Conservation (phyloP, 2,113 vertebrate species). For the Gasterosteus aculeatus region DNA sequence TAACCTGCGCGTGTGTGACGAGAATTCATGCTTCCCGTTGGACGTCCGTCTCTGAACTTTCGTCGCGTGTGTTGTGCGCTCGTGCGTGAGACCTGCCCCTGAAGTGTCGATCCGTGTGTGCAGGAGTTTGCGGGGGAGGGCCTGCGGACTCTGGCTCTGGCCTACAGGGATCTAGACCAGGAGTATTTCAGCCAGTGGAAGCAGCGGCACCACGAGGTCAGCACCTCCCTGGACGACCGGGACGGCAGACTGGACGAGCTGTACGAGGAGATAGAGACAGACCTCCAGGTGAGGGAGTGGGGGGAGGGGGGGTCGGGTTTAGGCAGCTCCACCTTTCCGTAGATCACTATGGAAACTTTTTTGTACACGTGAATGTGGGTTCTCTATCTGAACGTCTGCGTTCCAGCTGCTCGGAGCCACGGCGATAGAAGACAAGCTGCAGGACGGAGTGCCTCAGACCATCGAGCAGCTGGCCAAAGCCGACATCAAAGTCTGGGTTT, state of each 20-base stretch:
- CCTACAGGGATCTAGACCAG: constrained; percentile 88
- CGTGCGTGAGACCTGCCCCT: neutral
- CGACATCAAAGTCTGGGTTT: constrained; percentile 94
- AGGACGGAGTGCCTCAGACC: constrained; percentile 92
- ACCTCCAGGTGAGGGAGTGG: constrained; percentile 84
- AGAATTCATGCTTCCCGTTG: neutral
- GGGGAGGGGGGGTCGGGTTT: neutral
- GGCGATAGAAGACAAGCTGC: constrained; percentile 95
- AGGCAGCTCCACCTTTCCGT: neutral
- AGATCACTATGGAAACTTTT: neutral
- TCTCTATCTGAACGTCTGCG: neutral
- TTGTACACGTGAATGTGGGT: neutral
- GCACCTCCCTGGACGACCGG: constrained; percentile 82
- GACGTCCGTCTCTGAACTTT: neutral
- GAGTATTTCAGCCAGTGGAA: constrained; percentile 85
- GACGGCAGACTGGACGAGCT: constrained; percentile 84
- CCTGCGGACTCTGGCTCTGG: constrained; percentile 89
- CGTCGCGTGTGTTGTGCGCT: neutral
- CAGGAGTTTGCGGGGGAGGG: constrained; percentile 95
- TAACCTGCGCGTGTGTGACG: constrained; percentile 22
- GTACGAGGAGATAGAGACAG: constrained; percentile 93
- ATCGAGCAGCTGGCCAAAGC: constrained; percentile 89
- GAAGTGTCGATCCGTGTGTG: neutral
- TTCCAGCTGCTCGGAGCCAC: constrained; percentile 90
- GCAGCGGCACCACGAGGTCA: constrained; percentile 87